phyloP scores from a whole-genome alignment of 2,888 invertebrate genomes.

The Caenorhabditis uteleia region DNA sequence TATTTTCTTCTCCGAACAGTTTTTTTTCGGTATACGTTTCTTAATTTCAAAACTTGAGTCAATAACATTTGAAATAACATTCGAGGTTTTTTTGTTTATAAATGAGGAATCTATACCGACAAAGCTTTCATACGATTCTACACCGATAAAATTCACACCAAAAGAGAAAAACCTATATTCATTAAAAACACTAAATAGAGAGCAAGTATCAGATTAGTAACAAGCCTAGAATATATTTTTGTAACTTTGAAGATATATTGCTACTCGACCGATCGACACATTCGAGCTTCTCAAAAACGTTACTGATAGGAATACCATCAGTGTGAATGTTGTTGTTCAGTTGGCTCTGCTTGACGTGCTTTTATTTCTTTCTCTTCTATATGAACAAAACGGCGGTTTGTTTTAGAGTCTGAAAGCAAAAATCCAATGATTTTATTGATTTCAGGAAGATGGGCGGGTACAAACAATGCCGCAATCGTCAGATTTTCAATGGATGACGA shows the following conservation, averaged over 20 bases:
- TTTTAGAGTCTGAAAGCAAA: slow-evolving; percentile 18
- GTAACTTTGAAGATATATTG: slow-evolving; percentile 20
- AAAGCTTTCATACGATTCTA: too few species aligned
- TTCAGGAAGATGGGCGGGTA: slow-evolving; percentile 15
- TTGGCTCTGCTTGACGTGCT: slow-evolving; percentile 13
- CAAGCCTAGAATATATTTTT: too few species aligned
- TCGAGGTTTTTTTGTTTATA: too few species aligned
- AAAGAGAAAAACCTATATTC: too few species aligned
- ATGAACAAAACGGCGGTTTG: slow-evolving; percentile 23
- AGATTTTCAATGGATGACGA: slow-evolving; percentile 3
- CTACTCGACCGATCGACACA: slow-evolving; percentile 14
- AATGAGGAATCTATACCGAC: too few species aligned
- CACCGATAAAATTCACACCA: too few species aligned
- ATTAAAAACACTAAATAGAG: too few species aligned
- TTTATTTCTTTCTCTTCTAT: slow-evolving; percentile 14
- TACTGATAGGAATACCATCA: slow-evolving; percentile 9
- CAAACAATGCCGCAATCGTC: slow-evolving; percentile 11
- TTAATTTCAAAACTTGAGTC: too few species aligned
- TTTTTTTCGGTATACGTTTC: too few species aligned
- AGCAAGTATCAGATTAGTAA: too few species aligned
- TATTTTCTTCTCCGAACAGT: too few species aligned
- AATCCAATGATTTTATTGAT: slow-evolving; percentile 13
- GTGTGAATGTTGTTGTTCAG: slow-evolving; percentile 9
- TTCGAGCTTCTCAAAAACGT: slow-evolving; percentile 14
- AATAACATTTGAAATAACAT: too few species aligned